Evolutionary conservation across 2,797 vertebrate genomes (phyloP).

Genomic region (Arrhamphus sclerolepis): DNA sequence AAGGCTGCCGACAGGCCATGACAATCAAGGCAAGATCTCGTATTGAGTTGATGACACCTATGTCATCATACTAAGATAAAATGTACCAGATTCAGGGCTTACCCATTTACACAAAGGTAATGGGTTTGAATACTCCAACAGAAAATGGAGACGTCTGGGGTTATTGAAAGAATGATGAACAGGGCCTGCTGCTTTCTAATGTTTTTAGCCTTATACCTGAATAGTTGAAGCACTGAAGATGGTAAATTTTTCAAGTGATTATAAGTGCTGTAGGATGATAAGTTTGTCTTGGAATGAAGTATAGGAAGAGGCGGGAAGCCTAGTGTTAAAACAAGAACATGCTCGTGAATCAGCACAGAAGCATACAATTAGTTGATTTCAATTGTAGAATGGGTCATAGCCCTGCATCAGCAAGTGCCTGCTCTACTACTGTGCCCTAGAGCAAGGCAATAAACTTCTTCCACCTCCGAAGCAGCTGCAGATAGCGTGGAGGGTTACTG

Average conservation of each 20-base stretch:
- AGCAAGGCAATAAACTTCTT: conserved; percentile 31
- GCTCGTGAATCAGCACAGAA: conserved; percentile 1
- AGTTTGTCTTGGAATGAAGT: no score
- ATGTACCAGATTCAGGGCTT: conserved; percentile 39
- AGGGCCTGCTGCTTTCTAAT: no score
- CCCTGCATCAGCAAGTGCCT: neutral
- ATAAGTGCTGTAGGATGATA: no score
- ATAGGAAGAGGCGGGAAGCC: no score
- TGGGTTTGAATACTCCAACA: conserved; percentile 27
- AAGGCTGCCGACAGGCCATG: no score
- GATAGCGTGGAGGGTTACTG: conserved; percentile 13
- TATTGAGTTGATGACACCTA: conserved; percentile 34
- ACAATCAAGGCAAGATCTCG: conserved; percentile 51
- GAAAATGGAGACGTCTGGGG: conserved; percentile 17
- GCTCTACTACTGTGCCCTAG: conserved; percentile 30
- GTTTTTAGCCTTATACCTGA: no score
- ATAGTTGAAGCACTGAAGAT: no score
- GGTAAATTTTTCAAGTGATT: conserved; percentile 8
- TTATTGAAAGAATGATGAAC: no score
- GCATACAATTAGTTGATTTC: conserved; percentile 9
- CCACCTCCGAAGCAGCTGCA: conserved; percentile 1
- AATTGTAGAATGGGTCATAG: neutral
- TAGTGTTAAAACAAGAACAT: conserved; percentile 5
- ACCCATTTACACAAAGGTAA: conserved; percentile 56
- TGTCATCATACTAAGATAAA: conserved; percentile 52